A percentile compares a stretch with the other conserved stretches of the same genome.
These are phyloP conservation scores for Chromoteleia sp. DNA, from an alignment of 2,888 invertebrate genomes.

Conservation along the genomic window DNA sequence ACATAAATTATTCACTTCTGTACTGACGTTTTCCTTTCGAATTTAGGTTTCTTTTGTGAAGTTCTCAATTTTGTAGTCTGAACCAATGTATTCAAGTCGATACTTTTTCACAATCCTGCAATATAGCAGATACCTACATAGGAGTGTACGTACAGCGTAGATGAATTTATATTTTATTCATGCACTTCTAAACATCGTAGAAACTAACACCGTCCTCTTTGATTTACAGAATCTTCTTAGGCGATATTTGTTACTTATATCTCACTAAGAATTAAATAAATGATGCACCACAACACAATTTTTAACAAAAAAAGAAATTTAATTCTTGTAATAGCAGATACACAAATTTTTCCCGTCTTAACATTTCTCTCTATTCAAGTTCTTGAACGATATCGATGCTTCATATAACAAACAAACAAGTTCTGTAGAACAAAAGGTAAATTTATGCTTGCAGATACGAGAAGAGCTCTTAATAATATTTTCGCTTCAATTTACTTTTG, in stretches of 20 bases:
- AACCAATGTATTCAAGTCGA: slow-evolving; percentile 61
- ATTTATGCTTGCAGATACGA: slow-evolving; percentile 38
- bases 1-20: slow-evolving; percentile 46
- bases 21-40: slow-evolving; percentile 46
- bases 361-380: slow-evolving; percentile 1
- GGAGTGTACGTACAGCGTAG: slow-evolving; percentile 71
- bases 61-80: slow-evolving; percentile 59
- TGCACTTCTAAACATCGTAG: slow-evolving; percentile 66
- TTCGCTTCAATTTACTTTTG: slow-evolving; percentile 39
- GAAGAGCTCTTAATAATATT: slow-evolving; percentile 47
- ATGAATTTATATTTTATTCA: slow-evolving; percentile 81
- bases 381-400: neutral
- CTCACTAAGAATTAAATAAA: slow-evolving; percentile 24
- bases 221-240: slow-evolving; percentile 54
- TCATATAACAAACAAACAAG: slow-evolving; percentile 25
- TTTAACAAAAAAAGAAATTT: neutral
- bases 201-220: slow-evolving; percentile 54
- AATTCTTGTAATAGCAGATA: slow-evolving; percentile 1
- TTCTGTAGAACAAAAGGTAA: slow-evolving; percentile 28
- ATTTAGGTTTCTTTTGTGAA: slow-evolving; percentile 59
- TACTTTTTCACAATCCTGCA: slow-evolving; percentile 58
- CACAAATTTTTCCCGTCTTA: slow-evolving; percentile 1
- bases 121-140: slow-evolving; percentile 52
- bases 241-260: slow-evolving; percentile 36
- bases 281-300: neutral